Percentiles rank a stretch among this genome's conserved stretches.
Evolutionary conservation across 1,140 invertebrate species (phyloP).

Genomic region (Papilio machaon): DNA sequence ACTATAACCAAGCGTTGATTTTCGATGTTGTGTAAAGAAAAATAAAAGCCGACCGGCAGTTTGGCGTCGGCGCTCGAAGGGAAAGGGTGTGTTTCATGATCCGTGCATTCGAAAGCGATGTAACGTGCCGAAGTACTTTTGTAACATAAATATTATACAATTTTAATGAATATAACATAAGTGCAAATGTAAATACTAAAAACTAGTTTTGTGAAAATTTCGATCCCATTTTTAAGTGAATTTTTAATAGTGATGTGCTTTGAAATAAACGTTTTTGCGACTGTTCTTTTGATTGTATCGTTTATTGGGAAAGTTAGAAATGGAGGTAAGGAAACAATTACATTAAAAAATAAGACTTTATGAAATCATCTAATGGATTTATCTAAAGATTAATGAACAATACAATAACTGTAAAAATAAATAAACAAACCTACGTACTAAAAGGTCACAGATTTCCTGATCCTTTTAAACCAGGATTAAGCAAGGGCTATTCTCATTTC

Average conservation of each 20-base stretch:
- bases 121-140: neutral
- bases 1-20: constrained; percentile 7
- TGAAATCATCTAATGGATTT: too few species aligned
- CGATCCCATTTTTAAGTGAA: constrained; percentile 11
- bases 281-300: constrained; percentile 33
- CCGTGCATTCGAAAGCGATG: neutral
- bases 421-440: neutral
- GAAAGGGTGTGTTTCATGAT: constrained; percentile 9
- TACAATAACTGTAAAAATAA: neutral
- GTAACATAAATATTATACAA: neutral
- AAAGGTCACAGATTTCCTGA: neutral
- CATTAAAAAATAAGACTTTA: neutral
- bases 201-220: constrained; percentile 12
- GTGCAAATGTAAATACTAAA: constrained; percentile 11
- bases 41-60: constrained; percentile 25
- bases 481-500: neutral
- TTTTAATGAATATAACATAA: neutral
- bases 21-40: neutral
- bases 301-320: constrained; percentile 33
- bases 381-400: neutral
- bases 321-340: constrained; percentile 26
- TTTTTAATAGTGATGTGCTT: constrained; percentile 36
- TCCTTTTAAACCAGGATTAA: neutral
- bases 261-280: constrained; percentile 36
- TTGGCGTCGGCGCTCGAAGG: constrained; percentile 10